These are phyloP conservation scores for Melolontha melolontha DNA, from an alignment of 2,888 invertebrate species.

Conservation along the genomic window DNA sequence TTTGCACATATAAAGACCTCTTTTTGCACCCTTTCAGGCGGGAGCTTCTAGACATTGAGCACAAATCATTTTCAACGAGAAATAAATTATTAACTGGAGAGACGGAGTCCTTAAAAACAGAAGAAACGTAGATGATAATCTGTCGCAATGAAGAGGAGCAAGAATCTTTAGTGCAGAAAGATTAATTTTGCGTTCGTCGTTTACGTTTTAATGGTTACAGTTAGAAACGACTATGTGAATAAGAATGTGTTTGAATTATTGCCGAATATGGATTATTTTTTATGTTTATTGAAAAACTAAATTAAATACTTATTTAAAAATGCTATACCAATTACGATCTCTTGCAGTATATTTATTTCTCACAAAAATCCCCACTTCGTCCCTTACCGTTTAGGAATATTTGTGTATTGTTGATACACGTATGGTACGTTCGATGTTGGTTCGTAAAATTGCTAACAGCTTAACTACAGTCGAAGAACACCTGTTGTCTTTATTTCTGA, in stretches of 20 bases:
- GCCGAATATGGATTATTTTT: too few relatives aligned
- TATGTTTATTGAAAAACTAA: too few relatives aligned
- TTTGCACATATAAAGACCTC: constrained; percentile 18
- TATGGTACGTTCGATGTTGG: too few relatives aligned
- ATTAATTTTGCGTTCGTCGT: constrained; percentile 12
- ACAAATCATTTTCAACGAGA: constrained; percentile 47
- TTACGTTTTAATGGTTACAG: constrained; percentile 3
- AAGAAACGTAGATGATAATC: constrained; percentile 28
- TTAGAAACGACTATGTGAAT: background rate
- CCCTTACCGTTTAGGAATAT: too few relatives aligned
- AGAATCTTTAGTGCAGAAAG: background rate
- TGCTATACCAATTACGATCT: too few relatives aligned
- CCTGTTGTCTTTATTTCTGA: too few relatives aligned
- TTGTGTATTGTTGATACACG: too few relatives aligned
- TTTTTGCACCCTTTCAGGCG: constrained; percentile 43
- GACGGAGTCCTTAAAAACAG: constrained; percentile 25
- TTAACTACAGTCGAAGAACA: too few relatives aligned
- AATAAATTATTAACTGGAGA: constrained; percentile 39
- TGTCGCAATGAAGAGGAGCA: constrained; percentile 15
- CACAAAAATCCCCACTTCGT: too few relatives aligned
- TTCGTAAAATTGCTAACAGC: too few relatives aligned
- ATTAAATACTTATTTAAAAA: too few relatives aligned
- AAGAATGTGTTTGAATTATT: constrained; percentile 1
- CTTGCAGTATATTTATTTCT: too few relatives aligned
- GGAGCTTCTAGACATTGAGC: constrained; percentile 37